These are phyloP conservation scores for Coelopa frigida DNA, from an alignment of 1,140 invertebrate species.

Conservation along the genomic window DNA sequence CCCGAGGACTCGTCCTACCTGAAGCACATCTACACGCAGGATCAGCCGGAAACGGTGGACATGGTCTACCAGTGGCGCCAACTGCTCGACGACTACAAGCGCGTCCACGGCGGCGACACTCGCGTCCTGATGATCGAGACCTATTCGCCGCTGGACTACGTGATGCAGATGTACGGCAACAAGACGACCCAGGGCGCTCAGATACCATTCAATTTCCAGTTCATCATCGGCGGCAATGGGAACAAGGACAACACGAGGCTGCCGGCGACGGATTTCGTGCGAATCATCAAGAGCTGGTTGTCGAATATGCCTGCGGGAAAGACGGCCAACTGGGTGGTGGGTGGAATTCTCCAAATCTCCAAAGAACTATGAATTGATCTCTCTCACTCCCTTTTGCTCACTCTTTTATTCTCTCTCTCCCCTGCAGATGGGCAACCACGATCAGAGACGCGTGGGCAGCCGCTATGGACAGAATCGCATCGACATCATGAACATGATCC, in stretches of 20 bases:
- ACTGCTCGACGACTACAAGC: conserved; percentile 50
- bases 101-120: conserved; percentile 41
- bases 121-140: conserved; percentile 69
- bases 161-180: conserved; percentile 53
- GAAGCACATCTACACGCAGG: conserved; percentile 56
- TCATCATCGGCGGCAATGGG: conserved; percentile 42
- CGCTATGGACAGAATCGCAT: conserved; percentile 54
- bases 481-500: conserved; percentile 63
- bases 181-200: conserved; percentile 48
- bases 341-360: conserved; percentile 19
- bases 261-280: conserved; percentile 41
- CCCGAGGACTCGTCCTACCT: conserved; percentile 51
- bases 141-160: conserved; percentile 45
- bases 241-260: conserved; percentile 46
- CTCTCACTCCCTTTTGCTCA: too few species aligned
- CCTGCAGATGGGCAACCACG: conserved; percentile 59
- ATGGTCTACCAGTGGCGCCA: conserved; percentile 55
- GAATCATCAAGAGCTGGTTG: conserved; percentile 47
- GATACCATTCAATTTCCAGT: conserved; percentile 56
- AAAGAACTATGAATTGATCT: not conserved
- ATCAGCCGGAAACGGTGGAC: conserved; percentile 54
- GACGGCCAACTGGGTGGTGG: conserved; percentile 50
- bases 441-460: conserved; percentile 53
- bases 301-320: conserved; percentile 40
- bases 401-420: not conserved